These are phyloP conservation scores for Cervus canadensis DNA, from an alignment of 2,113 vertebrate species.

Conservation along the genomic window DNA sequence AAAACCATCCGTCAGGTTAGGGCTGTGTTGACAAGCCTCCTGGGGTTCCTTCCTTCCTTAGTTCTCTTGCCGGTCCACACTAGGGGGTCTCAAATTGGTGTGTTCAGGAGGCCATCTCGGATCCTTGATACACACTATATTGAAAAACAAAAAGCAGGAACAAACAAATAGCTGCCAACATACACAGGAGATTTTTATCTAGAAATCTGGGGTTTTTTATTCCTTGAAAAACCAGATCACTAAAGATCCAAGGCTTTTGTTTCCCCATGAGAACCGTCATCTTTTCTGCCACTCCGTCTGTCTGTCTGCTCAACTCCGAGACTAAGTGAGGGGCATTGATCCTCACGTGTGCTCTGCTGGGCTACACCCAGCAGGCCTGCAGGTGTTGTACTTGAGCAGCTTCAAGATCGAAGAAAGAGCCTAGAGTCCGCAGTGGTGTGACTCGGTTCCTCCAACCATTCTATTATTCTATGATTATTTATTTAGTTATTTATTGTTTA, in stretches of 20 bases:
- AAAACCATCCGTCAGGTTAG: background rate
- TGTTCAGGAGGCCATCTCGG: background rate
- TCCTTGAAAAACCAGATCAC: background rate
- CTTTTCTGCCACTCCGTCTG: background rate
- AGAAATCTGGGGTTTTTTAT: background rate
- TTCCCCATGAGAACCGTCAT: background rate
- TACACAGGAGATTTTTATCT: background rate
- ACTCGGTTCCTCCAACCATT: background rate
- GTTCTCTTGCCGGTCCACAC: background rate
- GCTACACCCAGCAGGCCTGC: background rate
- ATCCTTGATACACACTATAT: rapidly evolving
- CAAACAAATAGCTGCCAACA: background rate
- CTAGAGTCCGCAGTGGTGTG: background rate
- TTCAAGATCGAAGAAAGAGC: background rate
- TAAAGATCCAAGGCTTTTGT: background rate
- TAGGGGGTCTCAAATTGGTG: background rate
- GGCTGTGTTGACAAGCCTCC: background rate
- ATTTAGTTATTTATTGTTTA: background rate
- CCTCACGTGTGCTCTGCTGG: background rate
- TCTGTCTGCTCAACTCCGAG: background rate
- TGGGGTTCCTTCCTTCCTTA: background rate
- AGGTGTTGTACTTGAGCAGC: background rate
- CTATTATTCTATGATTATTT: background rate
- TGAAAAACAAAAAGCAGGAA: background rate
- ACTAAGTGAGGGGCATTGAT: background rate